Evolutionary conservation across 92 coral and sea anemone genomes (phyloP).

Genomic region (Bergia sp.): DNA sequence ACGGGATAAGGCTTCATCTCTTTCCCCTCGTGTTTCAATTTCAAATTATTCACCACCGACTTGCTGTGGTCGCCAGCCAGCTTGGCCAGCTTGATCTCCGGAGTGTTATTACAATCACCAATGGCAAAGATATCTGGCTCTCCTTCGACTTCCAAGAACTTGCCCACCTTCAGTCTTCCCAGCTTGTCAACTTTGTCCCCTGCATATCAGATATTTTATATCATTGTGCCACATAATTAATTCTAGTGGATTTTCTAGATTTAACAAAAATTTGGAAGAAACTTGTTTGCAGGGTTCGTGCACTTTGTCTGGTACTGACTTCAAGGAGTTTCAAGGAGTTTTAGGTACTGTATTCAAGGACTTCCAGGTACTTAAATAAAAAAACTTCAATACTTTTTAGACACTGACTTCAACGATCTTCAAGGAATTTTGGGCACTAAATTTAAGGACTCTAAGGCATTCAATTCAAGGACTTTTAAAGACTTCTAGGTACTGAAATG

Average conservation of each 20-base stretch:
- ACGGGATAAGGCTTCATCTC: conserved; percentile 73
- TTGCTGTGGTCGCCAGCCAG: conserved; percentile 77
- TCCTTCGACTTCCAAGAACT: conserved; percentile 82
- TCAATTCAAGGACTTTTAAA: too few species aligned
- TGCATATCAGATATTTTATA: conserved; percentile 12
- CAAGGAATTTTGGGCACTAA: too few species aligned
- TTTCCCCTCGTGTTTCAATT: conserved; percentile 81
- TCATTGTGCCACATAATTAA: not conserved
- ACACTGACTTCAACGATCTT: not conserved
- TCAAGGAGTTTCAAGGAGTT: too few species aligned
- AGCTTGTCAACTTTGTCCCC: conserved; percentile 79
- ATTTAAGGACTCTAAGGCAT: not conserved
- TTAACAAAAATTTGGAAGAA: too few species aligned
- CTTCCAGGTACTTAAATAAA: too few species aligned
- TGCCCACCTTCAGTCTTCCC: conserved; percentile 86
- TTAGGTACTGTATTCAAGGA: too few species aligned
- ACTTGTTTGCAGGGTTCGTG: too few species aligned
- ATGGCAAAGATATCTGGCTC: conserved; percentile 90
- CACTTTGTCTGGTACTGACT: too few species aligned
- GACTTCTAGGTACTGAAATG: too few species aligned
- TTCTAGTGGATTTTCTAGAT: not conserved
- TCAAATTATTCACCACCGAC: conserved; percentile 75
- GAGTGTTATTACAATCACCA: conserved; percentile 88
- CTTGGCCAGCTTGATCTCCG: conserved; percentile 91
- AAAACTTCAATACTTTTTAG: too few species aligned